Base-by-base conservation (phyloP, 2,797 vertebrate genomes). In the Hippocampus kuda region DNA sequence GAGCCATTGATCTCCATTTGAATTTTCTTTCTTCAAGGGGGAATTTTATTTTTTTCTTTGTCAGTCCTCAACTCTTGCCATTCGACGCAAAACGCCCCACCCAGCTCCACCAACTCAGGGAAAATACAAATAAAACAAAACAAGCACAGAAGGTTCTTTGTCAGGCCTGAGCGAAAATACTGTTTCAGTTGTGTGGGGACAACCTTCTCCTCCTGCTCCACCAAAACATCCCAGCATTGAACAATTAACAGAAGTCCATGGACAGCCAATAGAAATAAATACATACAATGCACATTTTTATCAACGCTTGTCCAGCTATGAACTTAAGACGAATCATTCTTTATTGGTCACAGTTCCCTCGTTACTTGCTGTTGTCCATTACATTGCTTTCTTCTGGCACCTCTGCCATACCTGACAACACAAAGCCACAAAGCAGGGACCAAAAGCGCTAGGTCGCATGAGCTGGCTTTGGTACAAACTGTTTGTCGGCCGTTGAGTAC, bases 41-140 rank as follows among this genome's bases (percentile, higher is more conserved):
- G 88, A 88, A 85, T 88, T 74, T 88, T 90, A 87, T 89, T 88
- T 89, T 86, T 90, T 85, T 91, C 85, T 86, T 87, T 84, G 85
- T 88, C 87, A 88, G 87, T 87, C 88, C 88, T 89, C 84, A 81
- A 75, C 82, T 88, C 85, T 79, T 72, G 70, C 79, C 79, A 73
- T 80, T 82, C 81, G 78, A 77, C 74, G 78, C 77, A 89, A 86
- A 79, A 76, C 70, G 72, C 85, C 85, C 85, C 84, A 78, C 82
- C 83, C 76, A 77, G 81, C 81, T 83, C 81, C 77, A 86, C 84
- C 79, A 84, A 86, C 80, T 85, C 77, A 84, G 83, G 82, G 77
- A 84, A 87, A 90, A 88, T 79, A 85, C 79, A 89, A 90, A 87
- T 70, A 72, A 87, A 86, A 87, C 80, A 79, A 77, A 87, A 84